Evolutionary conservation across 2,888 invertebrate species (phyloP).

Genomic region (Drosophila buzzatii): DNA sequence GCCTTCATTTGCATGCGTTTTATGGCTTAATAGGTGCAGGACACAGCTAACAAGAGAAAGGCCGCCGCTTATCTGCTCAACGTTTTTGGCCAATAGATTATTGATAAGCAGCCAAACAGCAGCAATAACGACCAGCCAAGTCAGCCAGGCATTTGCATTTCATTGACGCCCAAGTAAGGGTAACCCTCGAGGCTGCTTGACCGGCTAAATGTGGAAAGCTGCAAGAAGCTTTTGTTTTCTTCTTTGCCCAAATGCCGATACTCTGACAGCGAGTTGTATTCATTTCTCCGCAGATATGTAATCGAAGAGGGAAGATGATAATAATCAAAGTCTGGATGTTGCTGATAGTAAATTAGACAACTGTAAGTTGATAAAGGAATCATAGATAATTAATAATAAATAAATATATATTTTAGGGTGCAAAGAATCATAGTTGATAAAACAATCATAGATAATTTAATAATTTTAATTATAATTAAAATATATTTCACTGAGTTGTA

Average conservation of each 20-base stretch:
- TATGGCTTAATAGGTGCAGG: slow-evolving; percentile 79
- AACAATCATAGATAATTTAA: too few relatives aligned
- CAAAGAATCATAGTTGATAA: too few relatives aligned
- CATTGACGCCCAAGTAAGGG: slow-evolving; percentile 59
- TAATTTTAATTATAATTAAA: too few relatives aligned
- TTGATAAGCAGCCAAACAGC: slow-evolving; percentile 64
- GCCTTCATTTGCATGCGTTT: slow-evolving; percentile 83
- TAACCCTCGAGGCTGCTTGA: slow-evolving; percentile 37
- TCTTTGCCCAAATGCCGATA: background rate
- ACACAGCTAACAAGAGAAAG: slow-evolving; percentile 24
- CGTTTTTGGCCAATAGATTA: slow-evolving; percentile 77
- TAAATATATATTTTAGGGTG: too few relatives aligned
- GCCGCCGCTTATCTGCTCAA: slow-evolving; percentile 62
- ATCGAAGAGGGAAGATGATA: background rate
- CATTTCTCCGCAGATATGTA: background rate
- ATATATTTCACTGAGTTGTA: too few relatives aligned
- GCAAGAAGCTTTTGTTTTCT: slow-evolving; percentile 16
- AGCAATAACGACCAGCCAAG: slow-evolving; percentile 19
- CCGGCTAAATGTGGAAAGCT: slow-evolving; percentile 55
- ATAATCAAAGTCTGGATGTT: too few relatives aligned
- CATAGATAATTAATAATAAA: background rate
- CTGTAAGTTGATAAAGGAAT: background rate
- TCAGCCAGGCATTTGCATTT: slow-evolving; percentile 67
- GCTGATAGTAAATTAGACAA: too few relatives aligned
- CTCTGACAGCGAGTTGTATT: background rate